Percentiles rank a stretch among this genome's conserved stretches.
Evolutionary conservation across 2,797 vertebrate species (phyloP).

Genomic region (Parambassis ranga): DNA sequence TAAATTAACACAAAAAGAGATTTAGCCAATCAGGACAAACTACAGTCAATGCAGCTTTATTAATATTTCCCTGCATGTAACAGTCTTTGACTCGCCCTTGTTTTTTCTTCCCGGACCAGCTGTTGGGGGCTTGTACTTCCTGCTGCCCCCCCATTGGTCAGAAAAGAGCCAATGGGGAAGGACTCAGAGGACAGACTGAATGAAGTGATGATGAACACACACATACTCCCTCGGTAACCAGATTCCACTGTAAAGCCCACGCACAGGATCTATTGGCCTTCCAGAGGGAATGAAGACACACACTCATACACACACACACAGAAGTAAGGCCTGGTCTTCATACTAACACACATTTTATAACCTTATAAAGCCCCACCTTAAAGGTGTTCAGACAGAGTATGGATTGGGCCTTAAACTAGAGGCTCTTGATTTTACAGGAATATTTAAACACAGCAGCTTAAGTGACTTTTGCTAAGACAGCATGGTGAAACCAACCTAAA

Average conservation of each 20-base stretch:
- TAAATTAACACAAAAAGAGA: not conserved
- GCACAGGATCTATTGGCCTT: conserved; percentile 18
- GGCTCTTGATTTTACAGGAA: too few relatives aligned
- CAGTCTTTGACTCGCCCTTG: conserved; percentile 37
- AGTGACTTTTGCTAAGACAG: too few relatives aligned
- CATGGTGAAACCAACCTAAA: too few relatives aligned
- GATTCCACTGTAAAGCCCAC: conserved; percentile 23
- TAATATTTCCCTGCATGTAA: conserved; percentile 16
- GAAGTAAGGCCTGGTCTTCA: too few relatives aligned
- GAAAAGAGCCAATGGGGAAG: conserved; percentile 29
- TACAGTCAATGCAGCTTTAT: not conserved
- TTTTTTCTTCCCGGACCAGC: conserved; percentile 33
- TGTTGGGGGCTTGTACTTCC: conserved; percentile 61
- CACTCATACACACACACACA: not conserved
- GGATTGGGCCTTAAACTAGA: too few relatives aligned
- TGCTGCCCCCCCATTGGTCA: conserved; percentile 49
- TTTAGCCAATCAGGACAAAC: not conserved
- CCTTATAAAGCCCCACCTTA: too few relatives aligned
- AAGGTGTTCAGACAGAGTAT: too few relatives aligned
- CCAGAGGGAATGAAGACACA: not conserved
- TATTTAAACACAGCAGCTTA: too few relatives aligned
- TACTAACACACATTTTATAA: conserved; percentile 8
- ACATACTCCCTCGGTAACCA: conserved; percentile 5
- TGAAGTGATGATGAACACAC: conserved; percentile 22
- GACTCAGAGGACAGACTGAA: conserved; percentile 23